These are phyloP conservation scores for Drosophila navojoa DNA, from an alignment of 1,140 invertebrate species.

Conservation along the genomic window DNA sequence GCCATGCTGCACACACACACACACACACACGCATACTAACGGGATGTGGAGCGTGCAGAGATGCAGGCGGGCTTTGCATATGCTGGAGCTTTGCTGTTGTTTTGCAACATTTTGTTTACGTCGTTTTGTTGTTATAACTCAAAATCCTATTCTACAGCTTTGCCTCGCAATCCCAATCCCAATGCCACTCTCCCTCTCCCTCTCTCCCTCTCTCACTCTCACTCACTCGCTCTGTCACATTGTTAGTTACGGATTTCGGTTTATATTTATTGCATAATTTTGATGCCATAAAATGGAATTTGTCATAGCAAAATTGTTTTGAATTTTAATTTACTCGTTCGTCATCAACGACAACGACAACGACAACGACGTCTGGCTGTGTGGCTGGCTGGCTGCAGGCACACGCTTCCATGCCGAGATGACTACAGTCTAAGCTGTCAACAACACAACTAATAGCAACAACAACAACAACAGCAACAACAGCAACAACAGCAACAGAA, in stretches of 20 bases:
- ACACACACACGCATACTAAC: constrained; percentile 5
- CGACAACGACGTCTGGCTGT: not conserved
- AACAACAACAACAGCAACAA: constrained; percentile 32
- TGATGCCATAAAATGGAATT: constrained; percentile 79
- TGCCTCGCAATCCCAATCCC: not conserved
- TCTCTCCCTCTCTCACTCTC: not conserved
- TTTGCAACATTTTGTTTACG: constrained; percentile 36
- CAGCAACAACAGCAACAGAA: constrained; percentile 8
- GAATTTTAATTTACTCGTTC: constrained; percentile 80
- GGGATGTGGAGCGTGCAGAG: not conserved
- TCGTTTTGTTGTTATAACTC: constrained; percentile 27
- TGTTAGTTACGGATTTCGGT: constrained; percentile 78
- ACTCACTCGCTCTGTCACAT: constrained; percentile 52
- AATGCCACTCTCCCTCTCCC: not conserved
- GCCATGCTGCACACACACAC: constrained; percentile 25
- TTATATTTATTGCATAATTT: constrained; percentile 81
- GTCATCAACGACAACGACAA: constrained; percentile 21
- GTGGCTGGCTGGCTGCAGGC: constrained; percentile 5
- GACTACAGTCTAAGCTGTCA: constrained; percentile 35
- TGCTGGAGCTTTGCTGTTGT: constrained; percentile 52
- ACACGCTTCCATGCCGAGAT: constrained; percentile 8
- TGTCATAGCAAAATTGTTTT: constrained; percentile 73
- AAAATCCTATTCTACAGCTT: constrained; percentile 6
- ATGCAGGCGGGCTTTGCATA: constrained; percentile 50
- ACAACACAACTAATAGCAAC: constrained; percentile 30